Conservation (phyloP, 2,888 invertebrate genomes). For the Saturnia japonica region DNA sequence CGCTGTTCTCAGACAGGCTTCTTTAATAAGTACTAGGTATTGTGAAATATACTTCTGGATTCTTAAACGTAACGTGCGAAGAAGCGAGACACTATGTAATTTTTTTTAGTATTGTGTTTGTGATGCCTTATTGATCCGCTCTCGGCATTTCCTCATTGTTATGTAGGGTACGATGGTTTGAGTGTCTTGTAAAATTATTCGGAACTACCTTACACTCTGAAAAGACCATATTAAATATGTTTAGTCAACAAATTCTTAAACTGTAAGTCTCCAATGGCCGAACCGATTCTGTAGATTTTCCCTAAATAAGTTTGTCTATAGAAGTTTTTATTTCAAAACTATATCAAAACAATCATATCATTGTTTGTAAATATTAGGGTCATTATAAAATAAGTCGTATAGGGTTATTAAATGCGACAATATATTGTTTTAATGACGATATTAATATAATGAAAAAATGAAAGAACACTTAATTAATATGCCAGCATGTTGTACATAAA, state of each 20-base stretch:
- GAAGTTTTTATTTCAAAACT: not conserved
- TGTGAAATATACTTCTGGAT: no score
- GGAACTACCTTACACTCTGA: not conserved
- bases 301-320: not conserved
- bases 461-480: no score
- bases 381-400: not conserved
- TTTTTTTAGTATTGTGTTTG: no score
- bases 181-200: no score
- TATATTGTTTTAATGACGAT: not conserved
- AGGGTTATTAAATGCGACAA: not conserved
- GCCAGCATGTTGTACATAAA: not conserved
- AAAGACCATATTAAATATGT: not conserved
- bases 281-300: not conserved
- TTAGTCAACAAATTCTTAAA: not conserved
- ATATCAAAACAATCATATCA: conserved; percentile 1
- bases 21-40: no score
- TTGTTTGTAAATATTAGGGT: not conserved
- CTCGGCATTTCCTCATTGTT: no score
- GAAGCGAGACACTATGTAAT: no score
- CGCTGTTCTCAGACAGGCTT: no score
- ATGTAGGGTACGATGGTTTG: no score
- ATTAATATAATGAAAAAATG: no score
- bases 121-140: no score
- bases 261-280: not conserved
- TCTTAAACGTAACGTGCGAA: no score